Conservation (phyloP, 1,140 invertebrate genomes). For the Leucophenga varia region DNA sequence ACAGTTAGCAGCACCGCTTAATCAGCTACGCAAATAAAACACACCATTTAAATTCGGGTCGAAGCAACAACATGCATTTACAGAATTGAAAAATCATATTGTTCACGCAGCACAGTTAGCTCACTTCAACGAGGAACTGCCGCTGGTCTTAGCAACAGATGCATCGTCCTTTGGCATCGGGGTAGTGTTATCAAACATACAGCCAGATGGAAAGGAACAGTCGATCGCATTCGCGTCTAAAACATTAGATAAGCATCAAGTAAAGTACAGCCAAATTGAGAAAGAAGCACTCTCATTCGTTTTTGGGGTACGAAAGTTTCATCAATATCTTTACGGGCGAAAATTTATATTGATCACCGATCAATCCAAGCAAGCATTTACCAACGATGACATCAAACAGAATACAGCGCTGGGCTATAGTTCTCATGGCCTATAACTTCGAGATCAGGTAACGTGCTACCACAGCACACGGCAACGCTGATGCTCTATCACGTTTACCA, state of each 20-base stretch:
- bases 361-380: conserved; percentile 25
- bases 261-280: conserved; percentile 2
- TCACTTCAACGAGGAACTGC: background rate
- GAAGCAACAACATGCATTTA: background rate
- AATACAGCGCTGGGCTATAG: conserved; percentile 13
- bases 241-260: background rate
- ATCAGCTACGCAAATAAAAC: conserved; percentile 6
- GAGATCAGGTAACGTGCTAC: conserved; percentile 10
- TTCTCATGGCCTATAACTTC: conserved; percentile 12
- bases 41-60: background rate
- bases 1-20: background rate
- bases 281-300: conserved; percentile 1
- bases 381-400: conserved; percentile 10
- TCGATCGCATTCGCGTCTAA: too few species aligned
- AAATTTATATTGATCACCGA: conserved; percentile 45
- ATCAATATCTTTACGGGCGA: conserved; percentile 1
- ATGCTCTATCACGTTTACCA: too few species aligned
- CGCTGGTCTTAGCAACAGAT: too few species aligned
- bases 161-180: too few species aligned
- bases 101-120: background rate
- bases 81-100: background rate
- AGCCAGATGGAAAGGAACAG: too few species aligned
- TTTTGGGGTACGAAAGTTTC: conserved; percentile 4
- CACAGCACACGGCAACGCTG: conserved; percentile 9
- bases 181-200: too few species aligned